phyloP scores from a whole-genome alignment of 2,888 invertebrate genomes.

The Callinectes sapidus region DNA sequence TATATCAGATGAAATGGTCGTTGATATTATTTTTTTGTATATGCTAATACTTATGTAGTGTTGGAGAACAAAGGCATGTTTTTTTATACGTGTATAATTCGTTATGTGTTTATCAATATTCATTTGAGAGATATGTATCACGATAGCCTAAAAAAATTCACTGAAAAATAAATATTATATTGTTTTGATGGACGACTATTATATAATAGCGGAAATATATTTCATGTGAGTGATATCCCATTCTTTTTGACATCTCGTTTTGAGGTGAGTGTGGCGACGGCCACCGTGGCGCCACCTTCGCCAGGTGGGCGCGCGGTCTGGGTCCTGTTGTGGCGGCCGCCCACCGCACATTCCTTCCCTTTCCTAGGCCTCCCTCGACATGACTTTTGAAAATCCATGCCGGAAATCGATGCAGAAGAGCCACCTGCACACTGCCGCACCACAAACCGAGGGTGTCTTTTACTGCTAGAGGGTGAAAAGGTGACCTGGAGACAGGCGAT shows the following conservation, averaged over 20 bases:
- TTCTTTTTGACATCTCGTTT: constrained; percentile 43
- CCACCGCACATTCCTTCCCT: constrained; percentile 41
- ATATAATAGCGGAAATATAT: background rate
- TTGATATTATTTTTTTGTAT: background rate
- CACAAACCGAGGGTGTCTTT: constrained; percentile 46
- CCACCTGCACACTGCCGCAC: background rate
- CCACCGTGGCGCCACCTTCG: constrained; percentile 58
- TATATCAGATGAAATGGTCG: background rate
- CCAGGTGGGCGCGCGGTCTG: constrained; percentile 67
- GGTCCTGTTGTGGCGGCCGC: background rate
- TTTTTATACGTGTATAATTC: background rate
- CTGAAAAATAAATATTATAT: background rate
- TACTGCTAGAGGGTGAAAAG: constrained; percentile 31
- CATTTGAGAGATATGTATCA: background rate
- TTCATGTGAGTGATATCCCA: constrained; percentile 41
- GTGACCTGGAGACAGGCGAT: constrained; percentile 30
- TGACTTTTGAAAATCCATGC: constrained; percentile 21
- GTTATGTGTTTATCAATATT: background rate
- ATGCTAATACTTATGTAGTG: background rate
- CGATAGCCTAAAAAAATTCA: background rate
- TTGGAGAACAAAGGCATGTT: background rate
- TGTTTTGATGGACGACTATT: background rate
- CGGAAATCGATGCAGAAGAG: background rate
- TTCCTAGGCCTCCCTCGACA: constrained; percentile 32
- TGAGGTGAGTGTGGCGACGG: constrained; percentile 37